Evolutionary conservation across 2,113 vertebrate genomes (phyloP), one percentile per base, ranked within the genome.

Genomic region (Eubucco bourcierii): DNA sequence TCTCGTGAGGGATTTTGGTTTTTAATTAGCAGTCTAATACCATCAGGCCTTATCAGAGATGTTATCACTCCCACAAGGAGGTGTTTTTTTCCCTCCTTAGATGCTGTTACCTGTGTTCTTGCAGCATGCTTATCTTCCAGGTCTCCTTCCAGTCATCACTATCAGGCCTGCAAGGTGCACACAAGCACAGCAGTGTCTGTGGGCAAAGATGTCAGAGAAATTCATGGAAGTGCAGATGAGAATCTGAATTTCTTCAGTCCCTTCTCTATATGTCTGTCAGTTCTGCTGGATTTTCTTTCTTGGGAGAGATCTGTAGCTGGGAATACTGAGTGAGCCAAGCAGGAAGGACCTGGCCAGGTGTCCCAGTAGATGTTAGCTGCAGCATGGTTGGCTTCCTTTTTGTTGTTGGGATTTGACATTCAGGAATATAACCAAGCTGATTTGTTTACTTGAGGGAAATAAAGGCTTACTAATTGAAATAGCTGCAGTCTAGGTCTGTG

Each of bases 131-230:
- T 97, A 46, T 95, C 95, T 93, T 98, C 97, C 71, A 98, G 90
- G 37, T 98, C 96, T 86, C 98, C 97, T 76, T 98, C 97, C 63
- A 98, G 50, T 98, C 97, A 89, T 98, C 97, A 20, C 85, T 97
- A 18, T 97, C 34, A 50, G 60, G 92, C 85, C 97, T 98, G 92
- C 44, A 59, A 28, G 24, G 68, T 6, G 15, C 29, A 90, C 8
- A 60, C 0, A 5, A 33, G 29, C 31, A 84, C 20, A 88, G 47
- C 33, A 19, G 28, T 33, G 24, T 41, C 34, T 82, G 3, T n/a
- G 33, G n/a, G 37, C 46, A 58, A 66, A 74, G 28, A 60, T 61
- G 24, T 20, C 24, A 67, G 56, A 70, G 71, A 61, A 84, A 55
- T 37, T 27, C 47, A n/a, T 58, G 41, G n/a, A 46, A 80, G 85